Conservation (phyloP, 2,797 vertebrate species). For the Phrynocephalus guinanensis region DNA sequence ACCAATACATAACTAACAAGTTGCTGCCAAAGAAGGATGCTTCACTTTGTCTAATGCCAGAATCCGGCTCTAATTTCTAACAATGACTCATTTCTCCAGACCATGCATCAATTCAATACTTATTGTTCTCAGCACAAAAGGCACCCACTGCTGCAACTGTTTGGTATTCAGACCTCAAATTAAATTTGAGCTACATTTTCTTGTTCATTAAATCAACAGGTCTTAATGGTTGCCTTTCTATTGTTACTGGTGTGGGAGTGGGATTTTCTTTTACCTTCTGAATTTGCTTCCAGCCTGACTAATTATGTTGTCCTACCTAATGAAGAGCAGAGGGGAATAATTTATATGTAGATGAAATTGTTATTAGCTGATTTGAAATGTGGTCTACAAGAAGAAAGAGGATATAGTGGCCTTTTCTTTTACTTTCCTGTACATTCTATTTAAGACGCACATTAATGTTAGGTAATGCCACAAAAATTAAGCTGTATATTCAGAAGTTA, state of each 20-base stretch:
- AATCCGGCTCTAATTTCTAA: conserved; percentile 3
- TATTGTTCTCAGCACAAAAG: conserved; percentile 26
- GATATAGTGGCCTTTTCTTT: neutral
- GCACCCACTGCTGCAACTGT: conserved; percentile 19
- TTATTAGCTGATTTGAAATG: conserved; percentile 27
- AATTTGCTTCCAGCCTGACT: conserved; percentile 12
- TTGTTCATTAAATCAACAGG: conserved; percentile 48
- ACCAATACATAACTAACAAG: neutral
- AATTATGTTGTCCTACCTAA: conserved; percentile 7
- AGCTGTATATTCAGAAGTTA: neutral
- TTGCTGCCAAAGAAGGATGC: too few species aligned
- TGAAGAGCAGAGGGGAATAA: neutral
- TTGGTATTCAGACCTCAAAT: conserved; percentile 13
- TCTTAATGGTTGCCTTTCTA: conserved; percentile 28
- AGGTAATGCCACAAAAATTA: conserved; percentile 28
- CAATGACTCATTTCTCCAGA: neutral
- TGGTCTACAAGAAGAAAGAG: conserved; percentile 24
- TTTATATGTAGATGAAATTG: conserved; percentile 47
- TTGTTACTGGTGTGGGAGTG: conserved; percentile 1
- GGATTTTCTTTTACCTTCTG: neutral
- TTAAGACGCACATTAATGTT: conserved; percentile 7
- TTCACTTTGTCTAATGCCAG: too few species aligned
- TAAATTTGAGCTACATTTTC: conserved; percentile 51
- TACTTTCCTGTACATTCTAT: conserved; percentile 28
- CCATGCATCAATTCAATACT: neutral